phyloP scores from a whole-genome alignment of 2,888 invertebrate genomes.

The Lumbricus terrestris region DNA sequence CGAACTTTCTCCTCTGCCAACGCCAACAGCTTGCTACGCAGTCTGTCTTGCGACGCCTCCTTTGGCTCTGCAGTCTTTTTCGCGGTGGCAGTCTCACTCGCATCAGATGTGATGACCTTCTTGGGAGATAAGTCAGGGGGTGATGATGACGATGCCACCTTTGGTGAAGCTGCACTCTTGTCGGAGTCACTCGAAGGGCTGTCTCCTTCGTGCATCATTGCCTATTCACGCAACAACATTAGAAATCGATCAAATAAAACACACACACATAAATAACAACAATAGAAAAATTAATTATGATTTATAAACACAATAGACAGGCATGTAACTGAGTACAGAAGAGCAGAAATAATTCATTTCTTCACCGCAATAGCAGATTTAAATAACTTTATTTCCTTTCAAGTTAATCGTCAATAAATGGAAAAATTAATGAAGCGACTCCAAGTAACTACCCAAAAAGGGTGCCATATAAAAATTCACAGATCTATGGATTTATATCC shows the following conservation, averaged over 20 bases:
- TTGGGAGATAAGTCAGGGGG: neutral
- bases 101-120: neutral
- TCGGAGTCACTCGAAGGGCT: neutral
- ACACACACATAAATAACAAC: neutral
- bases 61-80: conserved; percentile 21
- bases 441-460: no score
- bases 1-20: conserved; percentile 9
- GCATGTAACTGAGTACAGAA: no score
- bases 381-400: neutral
- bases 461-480: no score
- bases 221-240: neutral
- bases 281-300: neutral
- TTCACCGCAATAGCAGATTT: neutral
- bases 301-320: no score
- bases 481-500: no score
- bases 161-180: neutral
- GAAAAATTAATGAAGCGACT: no score
- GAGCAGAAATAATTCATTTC: no score
- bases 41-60: neutral
- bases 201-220: neutral
- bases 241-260: neutral
- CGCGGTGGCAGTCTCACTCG: neutral
- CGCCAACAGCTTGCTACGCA: conserved; percentile 17
- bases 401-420: neutral
- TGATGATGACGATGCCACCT: neutral